A percentile compares a stretch with the other conserved stretches of the same genome.
phyloP scores from a whole-genome alignment of 2,888 invertebrate genomes.

The Euzophera pinguis region DNA sequence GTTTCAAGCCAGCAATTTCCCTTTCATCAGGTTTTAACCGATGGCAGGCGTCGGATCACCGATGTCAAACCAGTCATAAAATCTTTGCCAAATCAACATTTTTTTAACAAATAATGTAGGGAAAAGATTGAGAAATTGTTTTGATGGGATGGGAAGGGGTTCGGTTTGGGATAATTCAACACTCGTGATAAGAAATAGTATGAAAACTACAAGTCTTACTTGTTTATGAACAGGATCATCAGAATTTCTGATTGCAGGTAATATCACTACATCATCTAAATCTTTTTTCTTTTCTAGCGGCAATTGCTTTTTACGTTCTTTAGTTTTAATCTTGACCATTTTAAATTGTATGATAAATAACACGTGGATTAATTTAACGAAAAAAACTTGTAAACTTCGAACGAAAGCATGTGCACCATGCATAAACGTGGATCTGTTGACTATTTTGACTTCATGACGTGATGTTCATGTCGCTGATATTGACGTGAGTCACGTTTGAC shows the following conservation, averaged over 20 bases:
- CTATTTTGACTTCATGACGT: not conserved
- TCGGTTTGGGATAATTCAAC: no score
- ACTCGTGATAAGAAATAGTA: no score
- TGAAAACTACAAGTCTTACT: slow-evolving; percentile 63
- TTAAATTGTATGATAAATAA: slow-evolving; percentile 13
- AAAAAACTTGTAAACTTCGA: not conserved
- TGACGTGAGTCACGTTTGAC: no score
- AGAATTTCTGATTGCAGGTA: slow-evolving; percentile 83
- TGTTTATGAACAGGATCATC: slow-evolving; percentile 86
- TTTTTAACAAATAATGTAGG: no score
- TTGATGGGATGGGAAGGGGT: no score
- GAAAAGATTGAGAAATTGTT: no score
- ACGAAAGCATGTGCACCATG: not conserved
- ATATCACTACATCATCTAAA: slow-evolving; percentile 50
- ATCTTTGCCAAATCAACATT: no score
- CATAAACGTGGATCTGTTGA: not conserved
- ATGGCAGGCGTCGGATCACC: no score
- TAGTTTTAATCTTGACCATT: slow-evolving; percentile 63
- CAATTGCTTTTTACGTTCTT: slow-evolving; percentile 50
- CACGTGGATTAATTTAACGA: not conserved
- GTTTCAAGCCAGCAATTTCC: no score
- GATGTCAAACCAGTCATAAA: no score
- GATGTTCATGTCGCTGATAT: no score
- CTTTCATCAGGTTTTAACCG: no score
- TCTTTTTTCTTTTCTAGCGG: slow-evolving; percentile 52